Conservation (phyloP, 2,888 invertebrate species). For the Flexamia atlantica region DNA sequence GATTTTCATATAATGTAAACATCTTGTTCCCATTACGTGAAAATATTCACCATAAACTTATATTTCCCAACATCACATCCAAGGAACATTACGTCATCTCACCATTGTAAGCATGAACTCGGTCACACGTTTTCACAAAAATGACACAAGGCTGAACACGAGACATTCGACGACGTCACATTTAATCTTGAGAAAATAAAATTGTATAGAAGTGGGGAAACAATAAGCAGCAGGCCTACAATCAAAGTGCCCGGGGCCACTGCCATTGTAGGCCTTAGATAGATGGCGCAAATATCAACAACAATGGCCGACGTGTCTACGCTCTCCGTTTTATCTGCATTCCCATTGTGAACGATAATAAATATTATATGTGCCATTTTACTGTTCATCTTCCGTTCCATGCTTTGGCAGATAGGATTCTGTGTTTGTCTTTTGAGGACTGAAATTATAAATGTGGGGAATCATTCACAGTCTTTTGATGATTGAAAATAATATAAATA, state of each 20-base stretch:
- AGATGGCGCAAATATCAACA: conserved; percentile 10
- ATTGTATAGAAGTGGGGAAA: conserved; percentile 31
- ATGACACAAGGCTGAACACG: background rate
- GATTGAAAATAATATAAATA: too few species aligned
- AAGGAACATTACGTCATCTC: too few species aligned
- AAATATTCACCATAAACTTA: too few species aligned
- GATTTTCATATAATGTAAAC: too few species aligned
- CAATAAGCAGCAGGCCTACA: conserved; percentile 30
- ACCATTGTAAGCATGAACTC: too few species aligned
- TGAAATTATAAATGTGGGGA: too few species aligned
- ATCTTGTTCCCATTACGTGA: too few species aligned
- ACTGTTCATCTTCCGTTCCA: conserved; percentile 6
- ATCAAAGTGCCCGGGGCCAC: conserved; percentile 12
- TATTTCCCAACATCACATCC: too few species aligned
- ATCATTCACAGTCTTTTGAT: too few species aligned
- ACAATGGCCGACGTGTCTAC: conserved; percentile 11
- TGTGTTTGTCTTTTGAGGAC: too few species aligned
- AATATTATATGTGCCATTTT: conserved; percentile 42
- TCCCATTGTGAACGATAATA: conserved; percentile 27
- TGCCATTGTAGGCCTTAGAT: conserved; percentile 19
- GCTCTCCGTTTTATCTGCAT: conserved; percentile 9
- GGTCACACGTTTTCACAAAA: too few species aligned
- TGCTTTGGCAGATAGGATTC: background rate
- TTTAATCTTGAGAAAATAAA: conserved; percentile 35
- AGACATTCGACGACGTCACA: background rate